These are phyloP conservation scores for Ceratosolen fusciceps DNA, from an alignment of 1,140 invertebrate species.

Conservation along the genomic window DNA sequence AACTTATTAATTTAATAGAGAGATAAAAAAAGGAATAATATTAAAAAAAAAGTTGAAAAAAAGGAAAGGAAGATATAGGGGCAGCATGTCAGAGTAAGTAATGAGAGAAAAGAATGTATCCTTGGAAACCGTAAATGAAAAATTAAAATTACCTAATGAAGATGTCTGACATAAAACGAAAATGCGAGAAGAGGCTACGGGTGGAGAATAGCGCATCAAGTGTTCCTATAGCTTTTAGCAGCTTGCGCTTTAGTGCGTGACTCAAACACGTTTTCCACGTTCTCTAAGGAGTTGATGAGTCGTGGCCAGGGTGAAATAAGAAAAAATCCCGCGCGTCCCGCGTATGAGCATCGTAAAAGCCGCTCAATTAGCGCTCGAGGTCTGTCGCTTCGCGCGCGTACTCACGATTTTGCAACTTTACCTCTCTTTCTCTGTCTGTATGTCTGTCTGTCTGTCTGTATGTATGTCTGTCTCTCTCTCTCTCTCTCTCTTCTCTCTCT, in stretches of 20 bases:
- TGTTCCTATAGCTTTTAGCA: not conserved
- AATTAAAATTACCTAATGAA: slow-evolving; percentile 37
- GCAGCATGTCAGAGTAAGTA: too few relatives aligned
- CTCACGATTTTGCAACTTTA: not conserved
- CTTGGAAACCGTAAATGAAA: not conserved
- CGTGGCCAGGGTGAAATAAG: not conserved
- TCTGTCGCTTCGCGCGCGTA: not conserved
- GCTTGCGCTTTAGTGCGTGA: not conserved
- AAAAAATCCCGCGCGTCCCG: slow-evolving; percentile 20
- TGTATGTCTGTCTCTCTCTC: slow-evolving; percentile 4
- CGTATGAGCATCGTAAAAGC: slow-evolving; percentile 27
- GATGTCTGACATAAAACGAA: not conserved
- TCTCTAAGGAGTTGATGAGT: not conserved
- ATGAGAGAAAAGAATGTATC: too few relatives aligned
- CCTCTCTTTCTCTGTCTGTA: not conserved
- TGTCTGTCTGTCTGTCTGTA: slow-evolving; percentile 15
- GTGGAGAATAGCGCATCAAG: not conserved
- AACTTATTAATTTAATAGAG: too few relatives aligned
- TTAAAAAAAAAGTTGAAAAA: too few relatives aligned
- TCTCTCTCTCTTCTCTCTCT: too few relatives aligned
- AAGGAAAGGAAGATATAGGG: too few relatives aligned
- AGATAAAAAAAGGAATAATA: too few relatives aligned
- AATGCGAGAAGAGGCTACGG: not conserved
- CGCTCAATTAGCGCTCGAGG: slow-evolving; percentile 25
- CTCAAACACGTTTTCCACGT: slow-evolving; percentile 21